phyloP scores from a whole-genome alignment of 2,888 invertebrate species.

The Leucania comma region DNA sequence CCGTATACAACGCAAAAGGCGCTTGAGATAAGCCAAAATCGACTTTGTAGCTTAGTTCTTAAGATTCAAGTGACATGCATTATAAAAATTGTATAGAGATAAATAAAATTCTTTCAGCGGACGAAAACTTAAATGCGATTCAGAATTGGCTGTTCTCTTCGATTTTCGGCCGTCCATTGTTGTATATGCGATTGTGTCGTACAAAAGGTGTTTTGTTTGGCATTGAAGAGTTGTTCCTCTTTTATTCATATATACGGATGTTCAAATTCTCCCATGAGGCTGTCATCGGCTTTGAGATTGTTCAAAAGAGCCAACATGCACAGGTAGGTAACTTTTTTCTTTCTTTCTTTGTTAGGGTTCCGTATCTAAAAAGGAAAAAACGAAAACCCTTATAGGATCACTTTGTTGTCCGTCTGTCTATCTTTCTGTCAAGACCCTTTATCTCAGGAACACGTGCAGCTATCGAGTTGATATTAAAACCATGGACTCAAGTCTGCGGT shows the following conservation, averaged over 20 bases:
- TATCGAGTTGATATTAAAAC: too few relatives aligned
- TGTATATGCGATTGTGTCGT: slow-evolving; percentile 30
- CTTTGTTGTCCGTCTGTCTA: too few relatives aligned
- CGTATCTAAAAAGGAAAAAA: too few relatives aligned
- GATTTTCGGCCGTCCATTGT: slow-evolving; percentile 51
- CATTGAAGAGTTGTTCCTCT: slow-evolving; percentile 11
- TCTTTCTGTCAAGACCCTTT: too few relatives aligned
- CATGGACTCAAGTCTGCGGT: too few relatives aligned
- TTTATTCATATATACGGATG: background rate
- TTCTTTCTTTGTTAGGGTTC: too few relatives aligned
- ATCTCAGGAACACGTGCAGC: too few relatives aligned
- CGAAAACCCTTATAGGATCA: too few relatives aligned
- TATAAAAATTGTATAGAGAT: slow-evolving; percentile 33
- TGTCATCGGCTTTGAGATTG: too few relatives aligned
- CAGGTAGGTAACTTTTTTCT: too few relatives aligned
- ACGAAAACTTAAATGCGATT: slow-evolving; percentile 63
- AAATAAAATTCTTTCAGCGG: slow-evolving; percentile 56
- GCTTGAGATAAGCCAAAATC: slow-evolving; percentile 20
- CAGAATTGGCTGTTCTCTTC: slow-evolving; percentile 56
- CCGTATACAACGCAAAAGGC: slow-evolving; percentile 17
- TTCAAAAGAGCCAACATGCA: too few relatives aligned
- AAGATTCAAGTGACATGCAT: slow-evolving; percentile 21
- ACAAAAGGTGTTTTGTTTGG: slow-evolving; percentile 25
- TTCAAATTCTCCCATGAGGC: background rate
- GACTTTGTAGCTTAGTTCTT: background rate